These are phyloP conservation scores for Ametastegia equiseti DNA, from an alignment of 2,888 invertebrate genomes.

Conservation along the genomic window DNA sequence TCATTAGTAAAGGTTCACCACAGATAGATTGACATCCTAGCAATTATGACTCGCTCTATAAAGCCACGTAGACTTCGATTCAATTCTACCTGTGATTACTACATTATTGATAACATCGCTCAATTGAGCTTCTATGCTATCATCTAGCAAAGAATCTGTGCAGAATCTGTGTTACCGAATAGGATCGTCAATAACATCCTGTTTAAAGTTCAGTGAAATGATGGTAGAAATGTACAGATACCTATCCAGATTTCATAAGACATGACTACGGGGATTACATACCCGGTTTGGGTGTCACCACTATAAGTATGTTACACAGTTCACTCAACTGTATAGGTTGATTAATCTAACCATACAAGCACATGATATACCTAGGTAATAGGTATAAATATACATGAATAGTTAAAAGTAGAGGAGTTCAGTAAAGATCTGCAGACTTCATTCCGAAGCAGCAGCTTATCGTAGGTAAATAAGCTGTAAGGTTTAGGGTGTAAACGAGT, in stretches of 20 bases:
- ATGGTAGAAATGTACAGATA: background rate
- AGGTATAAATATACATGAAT: background rate
- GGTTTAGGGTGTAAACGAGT: conserved; percentile 23
- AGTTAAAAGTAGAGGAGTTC: background rate
- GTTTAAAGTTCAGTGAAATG: background rate
- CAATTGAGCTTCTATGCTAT: background rate
- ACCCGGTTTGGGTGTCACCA: conserved; percentile 30
- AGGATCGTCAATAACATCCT: background rate
- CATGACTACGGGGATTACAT: conserved; percentile 24
- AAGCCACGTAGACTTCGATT: background rate
- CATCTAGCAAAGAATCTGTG: background rate
- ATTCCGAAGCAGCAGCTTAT: conserved; percentile 34
- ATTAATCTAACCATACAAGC: background rate
- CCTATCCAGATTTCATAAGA: background rate
- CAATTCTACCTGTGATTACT: background rate
- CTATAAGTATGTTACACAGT: conserved; percentile 19
- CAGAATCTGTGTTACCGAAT: background rate
- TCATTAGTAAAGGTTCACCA: background rate
- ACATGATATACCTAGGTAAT: background rate
- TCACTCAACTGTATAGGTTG: background rate
- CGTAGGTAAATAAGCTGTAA: conserved; percentile 20
- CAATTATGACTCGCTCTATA: background rate
- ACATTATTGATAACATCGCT: background rate
- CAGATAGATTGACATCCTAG: background rate
- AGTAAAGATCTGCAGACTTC: conserved; percentile 13